Evolutionary conservation across 2,888 invertebrate genomes (phyloP).

Genomic region (Itoplectis maculator): DNA sequence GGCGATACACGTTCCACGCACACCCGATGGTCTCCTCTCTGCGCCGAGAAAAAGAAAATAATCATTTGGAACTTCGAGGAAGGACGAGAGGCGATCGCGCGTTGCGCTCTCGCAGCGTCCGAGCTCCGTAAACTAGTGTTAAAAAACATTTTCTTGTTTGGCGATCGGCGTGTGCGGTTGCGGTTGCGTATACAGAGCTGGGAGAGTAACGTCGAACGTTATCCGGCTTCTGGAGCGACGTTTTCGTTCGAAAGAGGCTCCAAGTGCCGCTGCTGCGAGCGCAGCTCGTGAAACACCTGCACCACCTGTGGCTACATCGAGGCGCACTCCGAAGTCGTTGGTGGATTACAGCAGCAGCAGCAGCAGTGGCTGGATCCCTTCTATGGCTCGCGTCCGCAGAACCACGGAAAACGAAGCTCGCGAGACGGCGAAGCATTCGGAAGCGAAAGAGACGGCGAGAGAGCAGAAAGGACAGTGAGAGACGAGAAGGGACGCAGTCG

Average conservation of each 20-base stretch:
- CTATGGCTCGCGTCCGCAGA: conserved; percentile 13
- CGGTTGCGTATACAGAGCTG: conserved; percentile 30
- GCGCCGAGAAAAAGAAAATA: background rate
- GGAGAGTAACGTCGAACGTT: conserved; percentile 41
- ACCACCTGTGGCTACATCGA: conserved; percentile 20
- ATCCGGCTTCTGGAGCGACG: conserved; percentile 57
- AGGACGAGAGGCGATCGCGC: background rate
- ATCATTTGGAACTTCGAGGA: background rate
- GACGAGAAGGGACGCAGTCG: conserved; percentile 26
- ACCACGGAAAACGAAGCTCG: conserved; percentile 12
- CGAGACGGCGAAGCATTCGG: conserved; percentile 45
- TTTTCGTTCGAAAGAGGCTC: background rate
- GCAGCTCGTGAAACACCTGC: conserved; percentile 21
- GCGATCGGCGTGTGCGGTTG: conserved; percentile 23
- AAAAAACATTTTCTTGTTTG: background rate
- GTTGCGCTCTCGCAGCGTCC: background rate
- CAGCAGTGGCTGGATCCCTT: conserved; percentile 3
- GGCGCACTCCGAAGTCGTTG: background rate
- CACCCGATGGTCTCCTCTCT: background rate
- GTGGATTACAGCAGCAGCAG: conserved; percentile 10
- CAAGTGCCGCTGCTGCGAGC: background rate
- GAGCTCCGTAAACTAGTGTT: background rate
- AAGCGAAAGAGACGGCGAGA: conserved; percentile 10
- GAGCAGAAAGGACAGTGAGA: background rate
- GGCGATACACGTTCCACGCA: conserved; percentile 8